Evolutionary conservation across 2,113 vertebrate species (phyloP).

Genomic region (Salminus brasiliensis): DNA sequence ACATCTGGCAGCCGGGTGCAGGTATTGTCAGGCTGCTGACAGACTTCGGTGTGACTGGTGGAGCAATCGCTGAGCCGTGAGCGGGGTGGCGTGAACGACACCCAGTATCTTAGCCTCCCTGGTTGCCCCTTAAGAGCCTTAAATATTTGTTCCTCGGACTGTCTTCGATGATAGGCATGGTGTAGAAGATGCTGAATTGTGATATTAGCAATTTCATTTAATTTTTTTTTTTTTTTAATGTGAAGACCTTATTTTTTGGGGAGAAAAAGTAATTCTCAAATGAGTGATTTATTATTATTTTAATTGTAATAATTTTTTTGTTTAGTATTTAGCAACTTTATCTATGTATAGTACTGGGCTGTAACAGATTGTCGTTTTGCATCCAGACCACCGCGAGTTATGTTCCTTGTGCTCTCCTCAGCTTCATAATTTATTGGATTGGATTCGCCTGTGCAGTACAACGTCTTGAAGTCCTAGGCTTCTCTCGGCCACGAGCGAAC

Average conservation of each 20-base stretch:
- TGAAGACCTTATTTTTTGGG: slow-evolving; percentile 66
- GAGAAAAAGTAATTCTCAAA: slow-evolving; percentile 63
- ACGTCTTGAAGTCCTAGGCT: slow-evolving; percentile 64
- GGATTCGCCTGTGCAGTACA: slow-evolving; percentile 54
- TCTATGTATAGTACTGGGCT: slow-evolving; percentile 80
- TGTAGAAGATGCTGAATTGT: slow-evolving; percentile 54
- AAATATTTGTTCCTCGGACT: slow-evolving; percentile 81
- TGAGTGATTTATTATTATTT: slow-evolving; percentile 63
- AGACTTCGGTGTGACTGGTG: slow-evolving; percentile 34
- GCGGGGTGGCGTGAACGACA: slow-evolving; percentile 75
- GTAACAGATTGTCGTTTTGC: slow-evolving; percentile 69
- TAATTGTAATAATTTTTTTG: too few species aligned
- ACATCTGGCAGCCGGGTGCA: slow-evolving; percentile 29
- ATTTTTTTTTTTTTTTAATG: slow-evolving; percentile 50
- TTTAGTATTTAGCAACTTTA: slow-evolving; percentile 72
- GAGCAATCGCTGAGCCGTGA: slow-evolving; percentile 44
- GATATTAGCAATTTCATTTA: slow-evolving; percentile 59
- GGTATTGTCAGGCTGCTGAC: slow-evolving; percentile 11
- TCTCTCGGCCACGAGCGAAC: slow-evolving; percentile 51
- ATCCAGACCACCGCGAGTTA: slow-evolving; percentile 55
- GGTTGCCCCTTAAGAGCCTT: slow-evolving; percentile 87
- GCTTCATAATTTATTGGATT: slow-evolving; percentile 54
- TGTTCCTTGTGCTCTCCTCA: slow-evolving; percentile 52
- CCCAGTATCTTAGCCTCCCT: slow-evolving; percentile 69
- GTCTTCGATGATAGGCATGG: slow-evolving; percentile 72